Evolutionary conservation across 1,140 invertebrate species (phyloP).

Genomic region (Halotydeus destructor): DNA sequence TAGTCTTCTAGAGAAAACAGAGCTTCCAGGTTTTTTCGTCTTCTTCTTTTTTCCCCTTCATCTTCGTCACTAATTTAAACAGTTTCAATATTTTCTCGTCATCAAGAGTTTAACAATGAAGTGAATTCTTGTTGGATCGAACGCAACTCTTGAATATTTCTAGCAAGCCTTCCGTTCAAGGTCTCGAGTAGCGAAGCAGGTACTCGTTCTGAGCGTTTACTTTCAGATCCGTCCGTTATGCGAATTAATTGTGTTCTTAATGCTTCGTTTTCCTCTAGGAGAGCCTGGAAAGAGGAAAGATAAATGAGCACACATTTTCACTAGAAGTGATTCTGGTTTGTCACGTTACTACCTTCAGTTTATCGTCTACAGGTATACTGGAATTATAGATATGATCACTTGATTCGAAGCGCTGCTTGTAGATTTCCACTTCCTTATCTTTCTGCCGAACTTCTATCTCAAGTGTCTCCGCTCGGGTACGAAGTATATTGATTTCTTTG

Average conservation of each 20-base stretch:
- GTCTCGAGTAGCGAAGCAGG: conserved; percentile 62
- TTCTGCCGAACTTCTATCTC: conserved; percentile 47
- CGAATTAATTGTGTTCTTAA: conserved; percentile 44
- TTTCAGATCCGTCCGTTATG: conserved; percentile 59
- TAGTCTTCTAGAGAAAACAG: no score
- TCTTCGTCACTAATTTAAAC: no score
- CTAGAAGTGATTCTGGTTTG: neutral
- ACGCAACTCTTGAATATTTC: conserved; percentile 61
- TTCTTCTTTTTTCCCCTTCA: no score
- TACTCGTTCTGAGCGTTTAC: conserved; percentile 53
- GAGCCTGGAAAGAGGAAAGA: conserved; percentile 5
- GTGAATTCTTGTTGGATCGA: conserved; percentile 59
- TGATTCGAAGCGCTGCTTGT: conserved; percentile 15
- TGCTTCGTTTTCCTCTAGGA: conserved; percentile 47
- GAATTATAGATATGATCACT: conserved; percentile 13
- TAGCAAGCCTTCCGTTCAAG: conserved; percentile 55
- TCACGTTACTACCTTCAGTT: conserved; percentile 16
- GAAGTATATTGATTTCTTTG: conserved; percentile 38
- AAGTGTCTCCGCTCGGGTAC: conserved; percentile 47
- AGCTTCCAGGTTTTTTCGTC: no score
- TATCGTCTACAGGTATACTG: conserved; percentile 18
- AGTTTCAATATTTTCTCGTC: no score
- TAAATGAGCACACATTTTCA: neutral
- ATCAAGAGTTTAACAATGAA: conserved; percentile 31
- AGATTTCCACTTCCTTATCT: conserved; percentile 32